phyloP scores from a whole-genome alignment of 2,888 invertebrate species.

The Hypsopygia costalis region DNA sequence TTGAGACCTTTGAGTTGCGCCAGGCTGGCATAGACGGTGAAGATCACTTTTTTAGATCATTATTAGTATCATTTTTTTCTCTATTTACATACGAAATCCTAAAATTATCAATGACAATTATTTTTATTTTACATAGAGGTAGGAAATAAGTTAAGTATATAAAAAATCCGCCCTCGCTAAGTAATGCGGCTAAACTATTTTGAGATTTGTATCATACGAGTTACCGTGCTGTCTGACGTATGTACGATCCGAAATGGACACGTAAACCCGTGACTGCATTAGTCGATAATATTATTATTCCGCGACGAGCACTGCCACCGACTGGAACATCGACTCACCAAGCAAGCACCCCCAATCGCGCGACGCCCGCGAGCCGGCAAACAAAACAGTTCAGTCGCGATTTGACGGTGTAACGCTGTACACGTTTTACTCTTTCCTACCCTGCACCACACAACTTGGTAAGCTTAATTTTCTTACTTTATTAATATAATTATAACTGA shows the following conservation, averaged over 20 bases:
- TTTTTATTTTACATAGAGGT: too few species aligned
- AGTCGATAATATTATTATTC: slow-evolving; percentile 8
- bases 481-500: not conserved
- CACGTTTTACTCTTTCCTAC: slow-evolving; percentile 37
- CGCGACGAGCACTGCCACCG: not conserved
- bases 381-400: slow-evolving; percentile 48
- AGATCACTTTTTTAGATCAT: too few species aligned
- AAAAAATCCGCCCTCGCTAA: too few species aligned
- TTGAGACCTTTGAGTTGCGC: too few species aligned
- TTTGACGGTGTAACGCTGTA: slow-evolving; percentile 51
- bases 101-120: too few species aligned
- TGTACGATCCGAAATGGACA: not conserved
- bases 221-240: too few species aligned
- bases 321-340: not conserved
- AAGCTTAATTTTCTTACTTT: slow-evolving; percentile 36
- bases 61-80: too few species aligned
- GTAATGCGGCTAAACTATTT: too few species aligned
- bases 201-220: too few species aligned
- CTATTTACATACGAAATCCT: too few species aligned
- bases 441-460: slow-evolving; percentile 50
- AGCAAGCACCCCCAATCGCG: slow-evolving; percentile 20
- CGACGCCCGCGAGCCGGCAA: slow-evolving; percentile 19
- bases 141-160: too few species aligned
- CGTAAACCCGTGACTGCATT: slow-evolving; percentile 17
- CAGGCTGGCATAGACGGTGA: too few species aligned